Evolutionary conservation across 2,888 invertebrate species (phyloP), one percentile per base, ranked within the genome.

Genomic region (Xestobium rufovillosum): DNA sequence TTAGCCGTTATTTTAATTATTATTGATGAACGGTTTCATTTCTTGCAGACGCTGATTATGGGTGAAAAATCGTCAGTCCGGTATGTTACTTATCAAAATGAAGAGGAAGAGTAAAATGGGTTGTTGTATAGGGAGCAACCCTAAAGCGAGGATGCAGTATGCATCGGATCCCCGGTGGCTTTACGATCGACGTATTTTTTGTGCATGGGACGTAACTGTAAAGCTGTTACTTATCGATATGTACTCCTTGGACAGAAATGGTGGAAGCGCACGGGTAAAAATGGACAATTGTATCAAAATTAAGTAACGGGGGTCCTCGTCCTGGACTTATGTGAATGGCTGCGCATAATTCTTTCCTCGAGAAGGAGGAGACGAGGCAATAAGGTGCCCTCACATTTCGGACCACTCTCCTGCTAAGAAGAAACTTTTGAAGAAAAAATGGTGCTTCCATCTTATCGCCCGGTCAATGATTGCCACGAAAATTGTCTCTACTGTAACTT

Each of bases 71-170:
- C 91, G 34, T 88, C 94, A 28, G 91, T 95, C 17, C 81, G 92
- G 52, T 95, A 95, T 69, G 91, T 94, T 37, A 92, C 89, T 58
- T 95, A 94, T 68, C 87, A 89, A 65, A 89, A 90, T 64, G 90
- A 90, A 56, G 90, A 90, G 52, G 90, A 89, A 52, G 86, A 86
- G 43, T 81, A 82, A 61, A 78, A 74, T 64, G 58, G 10, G 4
- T n/a, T 4, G 11, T 11, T 13, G 31, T n/a, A 19, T n/a, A n/a
- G 23, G 23, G n/a, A 19, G 23, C 23, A 19, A n/a, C 23, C 6
- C n/a, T n/a, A n/a, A n/a, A n/a, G n/a, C n/a, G n/a, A n/a, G n/a
- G n/a, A n/a, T n/a, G n/a, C n/a, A n/a, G n/a, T n/a, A n/a, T n/a
- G n/a, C n/a, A n/a, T n/a, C n/a, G n/a, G n/a, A n/a, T n/a, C n/a